Conservation (phyloP, 23 tunicate genomes). For the Diplosoma virens region DNA sequence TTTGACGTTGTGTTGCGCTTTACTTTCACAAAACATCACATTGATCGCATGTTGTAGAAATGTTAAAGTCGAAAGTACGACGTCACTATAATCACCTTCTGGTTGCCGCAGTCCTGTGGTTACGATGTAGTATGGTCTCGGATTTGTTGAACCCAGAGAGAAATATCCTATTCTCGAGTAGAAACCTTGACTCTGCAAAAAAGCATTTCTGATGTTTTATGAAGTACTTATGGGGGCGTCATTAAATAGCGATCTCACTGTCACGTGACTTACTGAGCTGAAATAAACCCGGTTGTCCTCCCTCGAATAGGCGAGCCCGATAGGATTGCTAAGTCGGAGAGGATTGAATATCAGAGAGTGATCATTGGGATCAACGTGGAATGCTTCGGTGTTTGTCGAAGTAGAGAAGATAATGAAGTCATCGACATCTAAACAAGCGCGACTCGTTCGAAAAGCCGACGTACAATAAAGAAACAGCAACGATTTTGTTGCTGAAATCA, state of each 20-base stretch:
- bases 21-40: too few relatives aligned
- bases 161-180: conserved; percentile 47
- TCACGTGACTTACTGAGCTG: conserved; percentile 40
- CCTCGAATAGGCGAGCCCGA: conserved; percentile 46
- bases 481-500: neutral
- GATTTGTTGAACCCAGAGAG: conserved; percentile 1
- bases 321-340: conserved; percentile 28
- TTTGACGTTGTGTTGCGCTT: too few relatives aligned
- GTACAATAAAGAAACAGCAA: neutral
- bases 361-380: conserved; percentile 62
- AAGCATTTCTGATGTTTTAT: neutral
- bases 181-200: conserved; percentile 36
- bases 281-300: conserved; percentile 58
- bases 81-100: conserved; percentile 62
- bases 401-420: conserved; percentile 60
- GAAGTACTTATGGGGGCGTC: too few relatives aligned
- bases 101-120: conserved; percentile 32
- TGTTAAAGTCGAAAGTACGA: too few relatives aligned
- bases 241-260: too few relatives aligned
- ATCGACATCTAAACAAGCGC: conserved; percentile 26
- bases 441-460: neutral
- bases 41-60: too few relatives aligned
- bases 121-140: conserved; percentile 31
- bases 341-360: conserved; percentile 54
- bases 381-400: conserved; percentile 5